A percentile compares a stretch with the other conserved stretches of the same genome.
Conservation (phyloP, 1,140 invertebrate genomes). For the Drosophila kepulauana region DNA sequence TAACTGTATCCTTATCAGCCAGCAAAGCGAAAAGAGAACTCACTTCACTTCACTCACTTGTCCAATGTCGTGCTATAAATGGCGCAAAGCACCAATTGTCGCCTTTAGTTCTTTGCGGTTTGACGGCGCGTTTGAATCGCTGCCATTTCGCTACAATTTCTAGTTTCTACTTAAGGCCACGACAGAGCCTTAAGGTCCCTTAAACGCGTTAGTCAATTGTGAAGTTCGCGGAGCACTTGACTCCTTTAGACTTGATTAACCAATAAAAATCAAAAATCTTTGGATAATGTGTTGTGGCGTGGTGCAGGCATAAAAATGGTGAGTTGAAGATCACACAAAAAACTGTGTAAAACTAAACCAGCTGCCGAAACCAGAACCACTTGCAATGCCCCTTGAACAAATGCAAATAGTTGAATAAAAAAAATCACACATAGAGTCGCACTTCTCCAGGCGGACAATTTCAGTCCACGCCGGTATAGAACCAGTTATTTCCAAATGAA, state of each 20-base stretch:
- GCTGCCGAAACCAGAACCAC: conserved; percentile 48
- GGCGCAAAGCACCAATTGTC: conserved; percentile 59
- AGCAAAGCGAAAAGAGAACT: conserved; percentile 19
- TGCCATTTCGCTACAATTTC: conserved; percentile 15
- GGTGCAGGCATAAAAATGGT: conserved; percentile 67
- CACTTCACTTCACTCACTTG: not conserved
- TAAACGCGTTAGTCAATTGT: conserved; percentile 10
- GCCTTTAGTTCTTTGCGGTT: conserved; percentile 73
- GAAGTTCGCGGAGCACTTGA: not conserved
- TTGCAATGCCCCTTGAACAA: conserved; percentile 48
- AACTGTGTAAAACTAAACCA: not conserved
- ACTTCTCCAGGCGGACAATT: conserved; percentile 37
- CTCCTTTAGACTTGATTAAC: not conserved
- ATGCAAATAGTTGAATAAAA: not conserved
- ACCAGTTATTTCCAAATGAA: conserved; percentile 68
- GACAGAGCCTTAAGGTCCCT: not conserved
- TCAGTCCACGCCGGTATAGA: conserved; percentile 67
- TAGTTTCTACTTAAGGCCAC: not conserved
- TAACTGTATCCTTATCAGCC: conserved; percentile 71
- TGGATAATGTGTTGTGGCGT: conserved; percentile 65
- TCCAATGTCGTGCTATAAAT: conserved; percentile 60
- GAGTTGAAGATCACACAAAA: conserved; percentile 44
- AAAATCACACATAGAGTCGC: not conserved
- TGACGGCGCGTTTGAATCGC: conserved; percentile 60
- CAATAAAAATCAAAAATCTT: conserved; percentile 1